These are phyloP conservation scores for Moxostoma hubbsi DNA, from an alignment of 2,797 vertebrate genomes.

Conservation along the genomic window DNA sequence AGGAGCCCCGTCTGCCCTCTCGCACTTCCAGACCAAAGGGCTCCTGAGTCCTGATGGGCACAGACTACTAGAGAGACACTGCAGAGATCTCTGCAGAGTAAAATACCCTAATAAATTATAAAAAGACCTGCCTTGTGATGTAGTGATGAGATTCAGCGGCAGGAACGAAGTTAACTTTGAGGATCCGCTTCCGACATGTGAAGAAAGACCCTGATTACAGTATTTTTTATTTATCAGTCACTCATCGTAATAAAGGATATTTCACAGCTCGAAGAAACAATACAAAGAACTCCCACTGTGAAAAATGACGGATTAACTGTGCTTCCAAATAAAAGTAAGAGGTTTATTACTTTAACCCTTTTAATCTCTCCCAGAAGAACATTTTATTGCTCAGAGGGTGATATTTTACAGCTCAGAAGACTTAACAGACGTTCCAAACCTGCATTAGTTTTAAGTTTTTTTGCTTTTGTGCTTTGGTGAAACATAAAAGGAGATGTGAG, in stretches of 20 bases:
- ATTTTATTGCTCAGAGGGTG: not conserved
- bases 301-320: not conserved
- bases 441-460: no score
- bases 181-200: not conserved
- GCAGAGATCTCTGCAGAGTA: not conserved
- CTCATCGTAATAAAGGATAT: not conserved
- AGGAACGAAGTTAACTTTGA: constrained; percentile 15
- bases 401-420: no score
- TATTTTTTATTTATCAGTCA: not conserved
- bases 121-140: not conserved
- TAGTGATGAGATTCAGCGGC: not conserved
- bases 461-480: no score
- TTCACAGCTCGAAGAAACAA: not conserved
- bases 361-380: not conserved
- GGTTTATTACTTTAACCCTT: constrained; percentile 15
- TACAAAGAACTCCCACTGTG: not conserved
- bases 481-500: no score
- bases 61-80: not conserved
- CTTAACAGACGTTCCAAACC: no score
- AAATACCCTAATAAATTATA: constrained; percentile 17
- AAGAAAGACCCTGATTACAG: not conserved
- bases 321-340: constrained; percentile 15
- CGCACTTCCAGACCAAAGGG: constrained; percentile 12
- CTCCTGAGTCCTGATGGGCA: constrained; percentile 14
- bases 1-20: constrained; percentile 52